These are phyloP conservation scores for Dascyllus trimaculatus DNA, from an alignment of 2,113 vertebrate genomes.

Conservation along the genomic window DNA sequence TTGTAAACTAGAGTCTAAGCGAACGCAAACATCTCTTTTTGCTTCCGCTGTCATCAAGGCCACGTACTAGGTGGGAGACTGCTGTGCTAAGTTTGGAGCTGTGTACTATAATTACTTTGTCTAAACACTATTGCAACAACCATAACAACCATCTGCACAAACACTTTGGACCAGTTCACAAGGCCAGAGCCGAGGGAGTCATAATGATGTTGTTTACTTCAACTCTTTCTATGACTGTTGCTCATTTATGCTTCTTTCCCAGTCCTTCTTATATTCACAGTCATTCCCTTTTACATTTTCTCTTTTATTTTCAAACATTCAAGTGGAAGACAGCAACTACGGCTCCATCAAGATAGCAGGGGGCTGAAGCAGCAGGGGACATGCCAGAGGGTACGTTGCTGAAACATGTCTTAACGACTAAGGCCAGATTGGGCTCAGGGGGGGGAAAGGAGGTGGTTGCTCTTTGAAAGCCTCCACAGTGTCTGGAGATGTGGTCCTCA, in stretches of 20 bases:
- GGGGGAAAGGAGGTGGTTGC: constrained; percentile 56
- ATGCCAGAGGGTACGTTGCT: constrained; percentile 59
- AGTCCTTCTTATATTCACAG: constrained; percentile 25
- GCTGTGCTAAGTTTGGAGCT: constrained; percentile 45
- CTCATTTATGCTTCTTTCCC: constrained; percentile 45
- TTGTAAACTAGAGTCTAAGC: constrained; percentile 34
- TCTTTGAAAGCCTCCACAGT: constrained; percentile 72
- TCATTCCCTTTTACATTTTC: constrained; percentile 49
- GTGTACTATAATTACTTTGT: constrained; percentile 71
- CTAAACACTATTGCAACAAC: constrained; percentile 57
- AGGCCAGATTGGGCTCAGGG: constrained; percentile 72
- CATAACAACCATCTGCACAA: constrained; percentile 59
- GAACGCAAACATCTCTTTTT: constrained; percentile 22
- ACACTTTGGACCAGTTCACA: constrained; percentile 65
- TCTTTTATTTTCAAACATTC: constrained; percentile 52
- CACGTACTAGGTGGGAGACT: constrained; percentile 45
- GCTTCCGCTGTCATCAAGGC: constrained; percentile 40
- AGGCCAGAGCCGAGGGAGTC: constrained; percentile 49
- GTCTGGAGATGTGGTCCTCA: constrained; percentile 70
- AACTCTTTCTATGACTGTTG: constrained; percentile 38
- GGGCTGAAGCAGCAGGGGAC: constrained; percentile 59
- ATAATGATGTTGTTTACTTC: constrained; percentile 75
- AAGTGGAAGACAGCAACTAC: constrained; percentile 37
- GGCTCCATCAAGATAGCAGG: constrained; percentile 49
- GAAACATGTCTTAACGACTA: constrained; percentile 70